Evolutionary conservation across 2,888 invertebrate genomes (phyloP).

Genomic region (Nebria brevicollis): DNA sequence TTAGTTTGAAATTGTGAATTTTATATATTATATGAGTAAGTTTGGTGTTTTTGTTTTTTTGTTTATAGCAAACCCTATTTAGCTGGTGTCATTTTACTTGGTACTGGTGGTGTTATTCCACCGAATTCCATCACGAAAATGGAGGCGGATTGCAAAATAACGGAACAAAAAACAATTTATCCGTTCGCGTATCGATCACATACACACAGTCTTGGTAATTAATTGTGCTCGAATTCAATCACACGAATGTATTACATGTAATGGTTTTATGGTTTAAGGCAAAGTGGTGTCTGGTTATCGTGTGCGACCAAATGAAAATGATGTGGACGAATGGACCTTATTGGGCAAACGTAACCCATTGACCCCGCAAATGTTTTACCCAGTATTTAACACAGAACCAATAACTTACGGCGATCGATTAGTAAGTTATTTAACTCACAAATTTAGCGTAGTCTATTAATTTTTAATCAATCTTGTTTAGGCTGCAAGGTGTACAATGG

Average conservation of each 20-base stretch:
- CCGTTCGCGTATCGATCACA: slow-evolving; percentile 97
- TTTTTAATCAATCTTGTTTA: slow-evolving; percentile 55
- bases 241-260: too few relatives aligned
- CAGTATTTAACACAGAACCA: slow-evolving; percentile 72
- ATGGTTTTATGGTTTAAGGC: slow-evolving; percentile 63
- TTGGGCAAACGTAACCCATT: slow-evolving; percentile 89
- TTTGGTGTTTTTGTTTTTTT: slow-evolving; percentile 26
- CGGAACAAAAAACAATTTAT: slow-evolving; percentile 84
- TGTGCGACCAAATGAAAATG: slow-evolving; percentile 68
- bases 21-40: not conserved
- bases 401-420: slow-evolving; percentile 78
- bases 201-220: slow-evolving; percentile 85
- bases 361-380: slow-evolving; percentile 95
- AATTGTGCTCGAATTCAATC: not conserved
- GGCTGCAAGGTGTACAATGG: slow-evolving; percentile 94
- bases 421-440: slow-evolving; percentile 56
- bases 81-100: slow-evolving; percentile 91
- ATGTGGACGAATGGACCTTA: slow-evolving; percentile 79
- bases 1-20: not conserved
- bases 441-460: not conserved
- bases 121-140: slow-evolving; percentile 79
- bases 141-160: slow-evolving; percentile 89
- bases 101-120: slow-evolving; percentile 84
- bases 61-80: slow-evolving; percentile 79
- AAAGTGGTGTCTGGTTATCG: slow-evolving; percentile 86